These are phyloP conservation scores for Malurus elegans DNA, from an alignment of 2,113 vertebrate genomes.

Conservation along the genomic window DNA sequence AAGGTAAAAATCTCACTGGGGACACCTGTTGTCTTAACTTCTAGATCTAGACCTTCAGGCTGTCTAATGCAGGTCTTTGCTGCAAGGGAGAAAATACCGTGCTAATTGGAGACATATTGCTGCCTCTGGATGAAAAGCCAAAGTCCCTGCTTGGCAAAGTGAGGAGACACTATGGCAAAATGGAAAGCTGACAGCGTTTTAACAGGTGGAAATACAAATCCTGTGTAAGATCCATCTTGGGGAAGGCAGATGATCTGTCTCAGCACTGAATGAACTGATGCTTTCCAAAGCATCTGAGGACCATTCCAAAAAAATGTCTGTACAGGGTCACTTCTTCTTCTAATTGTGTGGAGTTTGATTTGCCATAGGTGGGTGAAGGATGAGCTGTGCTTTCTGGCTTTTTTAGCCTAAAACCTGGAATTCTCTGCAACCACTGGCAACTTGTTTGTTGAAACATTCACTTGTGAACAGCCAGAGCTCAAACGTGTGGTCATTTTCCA, in stretches of 20 bases:
- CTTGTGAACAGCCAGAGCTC: background rate
- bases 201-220: background rate
- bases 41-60: background rate
- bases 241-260: background rate
- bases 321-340: background rate
- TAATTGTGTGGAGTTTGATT: background rate
- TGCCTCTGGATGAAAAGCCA: background rate
- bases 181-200: background rate
- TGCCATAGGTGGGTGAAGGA: background rate
- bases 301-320: background rate
- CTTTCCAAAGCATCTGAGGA: background rate
- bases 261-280: background rate
- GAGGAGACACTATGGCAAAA: background rate
- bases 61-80: background rate
- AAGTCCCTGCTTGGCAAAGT: background rate
- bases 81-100: background rate
- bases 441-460: background rate
- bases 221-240: background rate
- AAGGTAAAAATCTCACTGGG: background rate
- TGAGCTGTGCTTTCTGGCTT: background rate
- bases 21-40: background rate
- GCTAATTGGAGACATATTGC: background rate
- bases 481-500: background rate
- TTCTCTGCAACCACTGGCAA: background rate
- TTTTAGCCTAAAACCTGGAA: background rate